Base-by-base conservation (phyloP, 2,888 invertebrate genomes). In the Idaea straminata region DNA sequence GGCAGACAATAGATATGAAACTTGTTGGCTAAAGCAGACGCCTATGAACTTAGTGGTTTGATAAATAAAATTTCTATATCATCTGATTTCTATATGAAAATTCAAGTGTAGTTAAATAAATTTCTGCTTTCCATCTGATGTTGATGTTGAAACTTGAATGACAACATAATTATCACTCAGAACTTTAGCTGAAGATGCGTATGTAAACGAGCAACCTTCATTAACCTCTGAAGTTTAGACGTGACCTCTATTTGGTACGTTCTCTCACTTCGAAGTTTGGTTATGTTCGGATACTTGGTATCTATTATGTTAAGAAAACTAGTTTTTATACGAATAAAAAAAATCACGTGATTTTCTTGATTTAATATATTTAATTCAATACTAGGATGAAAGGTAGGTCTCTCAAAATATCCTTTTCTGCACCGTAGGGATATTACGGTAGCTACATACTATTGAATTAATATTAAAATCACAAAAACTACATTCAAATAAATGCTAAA, bases 401-500 rank as follows among this genome's bases (percentile, higher is more conserved):
- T 25, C 25, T 3, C 25, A 25, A 3, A 2, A 25, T 25, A 3
- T 25, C 25, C 25, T 25, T 25, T 25, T 25, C 25, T 25, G 25
- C 25, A 25, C 25, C 25, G 25, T 25, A 25, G 25, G 25, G 25
- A 25, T 25, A 25, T 25, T 25, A 25, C 25, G 25, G 25, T 25
- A 25, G 25, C 25, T 25, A 25, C 25, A 25, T 25, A 25, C 25
- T 25, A 25, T 25, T 25, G 25, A 25, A 3, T 36, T 10, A 1
- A 7, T 36, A 36, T 2, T 10, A 47, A 47, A 10, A 47, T 47
- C 47, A 47, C 47, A 47, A 47, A 13, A 10, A 13, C 7, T 10
- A 10, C 68, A 74, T 72, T 64, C 63, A 70, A 70, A 60, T 61
- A 66, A 64, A 58, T 15, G 34, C 60, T 61, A 69, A 71, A 47